Evolutionary conservation across 2,797 vertebrate genomes (phyloP).

Genomic region (Oreonectes daqikongensis): DNA sequence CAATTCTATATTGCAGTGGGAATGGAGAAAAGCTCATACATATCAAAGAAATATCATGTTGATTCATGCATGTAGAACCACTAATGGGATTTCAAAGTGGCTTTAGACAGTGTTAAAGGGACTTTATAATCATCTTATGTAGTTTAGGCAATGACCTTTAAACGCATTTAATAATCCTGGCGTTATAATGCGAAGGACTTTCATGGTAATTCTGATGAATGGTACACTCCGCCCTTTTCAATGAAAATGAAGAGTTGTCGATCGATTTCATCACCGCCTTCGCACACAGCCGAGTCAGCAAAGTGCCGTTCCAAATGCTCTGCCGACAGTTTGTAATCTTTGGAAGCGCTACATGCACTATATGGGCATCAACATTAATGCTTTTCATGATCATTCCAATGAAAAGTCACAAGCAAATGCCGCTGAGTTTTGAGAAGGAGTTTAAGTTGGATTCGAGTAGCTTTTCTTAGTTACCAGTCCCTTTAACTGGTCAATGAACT

Average conservation of each 20-base stretch:
- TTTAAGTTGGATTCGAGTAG: neutral
- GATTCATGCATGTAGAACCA: conserved; percentile 74
- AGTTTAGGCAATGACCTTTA: conserved; percentile 75
- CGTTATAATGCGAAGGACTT: conserved; percentile 59
- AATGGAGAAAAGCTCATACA: conserved; percentile 66
- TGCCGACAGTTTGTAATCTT: conserved; percentile 11
- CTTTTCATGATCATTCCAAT: conserved; percentile 3
- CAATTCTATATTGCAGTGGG: conserved; percentile 60
- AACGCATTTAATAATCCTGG: conserved; percentile 74
- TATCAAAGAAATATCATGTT: conserved; percentile 70
- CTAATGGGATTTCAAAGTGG: conserved; percentile 68
- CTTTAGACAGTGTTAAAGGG: conserved; percentile 81
- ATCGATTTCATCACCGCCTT: conserved; percentile 7
- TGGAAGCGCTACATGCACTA: neutral
- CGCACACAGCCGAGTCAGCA: conserved; percentile 10
- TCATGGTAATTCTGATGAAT: conserved; percentile 45
- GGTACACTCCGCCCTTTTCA: conserved; percentile 36
- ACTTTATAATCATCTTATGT: conserved; percentile 81
- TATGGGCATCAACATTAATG: neutral
- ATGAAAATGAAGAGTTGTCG: conserved; percentile 7
- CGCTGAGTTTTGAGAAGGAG: conserved; percentile 1
- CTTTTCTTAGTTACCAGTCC: conserved; percentile 73
- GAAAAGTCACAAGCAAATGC: neutral
- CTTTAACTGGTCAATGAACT: conserved; percentile 92
- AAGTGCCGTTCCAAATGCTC: no score